Evolutionary conservation across 2,113 vertebrate species (phyloP).

Genomic region (Pithys albifrons): DNA sequence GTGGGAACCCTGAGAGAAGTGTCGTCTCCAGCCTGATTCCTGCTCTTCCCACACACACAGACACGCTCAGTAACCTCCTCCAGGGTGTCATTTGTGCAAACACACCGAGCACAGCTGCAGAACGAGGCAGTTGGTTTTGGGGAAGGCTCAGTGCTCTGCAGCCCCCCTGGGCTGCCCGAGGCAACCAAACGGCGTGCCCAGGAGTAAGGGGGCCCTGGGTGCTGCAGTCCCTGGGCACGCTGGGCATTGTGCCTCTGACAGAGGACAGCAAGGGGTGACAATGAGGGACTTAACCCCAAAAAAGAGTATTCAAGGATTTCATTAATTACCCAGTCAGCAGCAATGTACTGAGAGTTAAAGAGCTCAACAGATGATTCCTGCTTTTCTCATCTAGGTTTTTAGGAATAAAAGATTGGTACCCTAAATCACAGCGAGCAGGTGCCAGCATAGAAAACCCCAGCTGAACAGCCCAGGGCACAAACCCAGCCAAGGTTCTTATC

Average conservation of each 20-base stretch:
- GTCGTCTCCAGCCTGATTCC: accelerated
- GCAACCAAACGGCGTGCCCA: accelerated
- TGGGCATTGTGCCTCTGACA: background rate
- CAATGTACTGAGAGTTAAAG: background rate
- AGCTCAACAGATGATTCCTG: background rate
- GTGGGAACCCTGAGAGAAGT: accelerated
- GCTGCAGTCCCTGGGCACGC: background rate
- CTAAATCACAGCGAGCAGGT: accelerated
- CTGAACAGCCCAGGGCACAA: background rate
- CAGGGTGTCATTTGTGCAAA: background rate
- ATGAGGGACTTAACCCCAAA: background rate
- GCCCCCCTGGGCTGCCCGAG: background rate
- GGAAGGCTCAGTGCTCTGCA: background rate
- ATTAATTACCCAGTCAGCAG: background rate
- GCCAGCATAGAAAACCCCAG: background rate
- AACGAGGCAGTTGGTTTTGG: background rate
- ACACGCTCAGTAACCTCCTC: accelerated
- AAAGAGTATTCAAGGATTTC: background rate
- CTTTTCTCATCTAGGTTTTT: background rate
- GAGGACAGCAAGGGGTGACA: accelerated
- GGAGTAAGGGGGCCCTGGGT: background rate
- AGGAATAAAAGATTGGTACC: background rate
- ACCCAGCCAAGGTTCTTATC: background rate
- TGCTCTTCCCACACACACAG: background rate
- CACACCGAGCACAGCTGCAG: background rate